phyloP scores from a whole-genome alignment of 1,140 invertebrate genomes.

The Drosophila takahashii region DNA sequence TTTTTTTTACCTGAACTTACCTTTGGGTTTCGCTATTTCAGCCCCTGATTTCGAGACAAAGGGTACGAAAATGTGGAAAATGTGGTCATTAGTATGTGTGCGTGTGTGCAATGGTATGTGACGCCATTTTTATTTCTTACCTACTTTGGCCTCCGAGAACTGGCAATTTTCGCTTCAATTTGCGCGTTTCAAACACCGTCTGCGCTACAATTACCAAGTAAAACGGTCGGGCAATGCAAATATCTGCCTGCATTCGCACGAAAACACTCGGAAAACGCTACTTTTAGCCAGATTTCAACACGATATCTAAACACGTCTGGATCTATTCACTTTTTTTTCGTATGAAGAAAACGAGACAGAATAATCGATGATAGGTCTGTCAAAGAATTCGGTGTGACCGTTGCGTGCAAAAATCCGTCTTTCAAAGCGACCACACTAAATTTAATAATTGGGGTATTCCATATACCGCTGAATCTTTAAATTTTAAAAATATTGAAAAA shows the following conservation, averaged over 20 bases:
- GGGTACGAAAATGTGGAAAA: constrained; percentile 5
- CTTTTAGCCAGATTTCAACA: background rate
- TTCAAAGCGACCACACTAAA: background rate
- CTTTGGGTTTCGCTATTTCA: constrained; percentile 46
- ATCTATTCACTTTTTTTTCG: constrained; percentile 18
- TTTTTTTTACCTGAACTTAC: constrained; percentile 68
- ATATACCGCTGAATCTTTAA: background rate
- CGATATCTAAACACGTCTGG: constrained; percentile 16
- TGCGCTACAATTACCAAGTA: constrained; percentile 1
- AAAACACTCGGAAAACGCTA: constrained; percentile 7
- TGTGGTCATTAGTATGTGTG: constrained; percentile 13
- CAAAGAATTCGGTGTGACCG: background rate
- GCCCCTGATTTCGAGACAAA: constrained; percentile 10
- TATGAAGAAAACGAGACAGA: constrained; percentile 6
- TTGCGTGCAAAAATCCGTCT: background rate
- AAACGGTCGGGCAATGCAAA: background rate
- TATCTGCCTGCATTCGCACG: constrained; percentile 1
- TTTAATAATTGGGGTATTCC: background rate
- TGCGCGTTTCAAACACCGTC: constrained; percentile 8
- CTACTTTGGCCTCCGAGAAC: constrained; percentile 22
- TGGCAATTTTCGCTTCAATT: background rate
- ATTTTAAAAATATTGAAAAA: background rate
- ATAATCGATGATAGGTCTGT: constrained; percentile 13
- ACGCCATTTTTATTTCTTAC: constrained; percentile 75
- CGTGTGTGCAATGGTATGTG: constrained; percentile 26